Evolutionary conservation across 2,797 vertebrate genomes (phyloP), one percentile per base, ranked within the genome.

Genomic region (Gallirallus australis): DNA sequence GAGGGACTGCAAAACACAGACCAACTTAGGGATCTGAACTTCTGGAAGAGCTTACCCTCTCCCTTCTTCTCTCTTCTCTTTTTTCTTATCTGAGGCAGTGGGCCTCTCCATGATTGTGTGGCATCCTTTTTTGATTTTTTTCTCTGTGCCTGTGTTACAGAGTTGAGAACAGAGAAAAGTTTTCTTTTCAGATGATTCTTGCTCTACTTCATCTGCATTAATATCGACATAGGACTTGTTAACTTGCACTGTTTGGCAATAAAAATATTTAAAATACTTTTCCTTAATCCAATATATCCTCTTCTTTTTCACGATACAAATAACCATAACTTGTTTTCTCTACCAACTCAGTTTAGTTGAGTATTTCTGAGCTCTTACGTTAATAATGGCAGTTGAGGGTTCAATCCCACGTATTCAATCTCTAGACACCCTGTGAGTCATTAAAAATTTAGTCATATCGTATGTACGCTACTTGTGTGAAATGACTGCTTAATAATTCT

Each of bases 1-100:
- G 82, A 97, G 97, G 97, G 97, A 98, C 98, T 98, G 98, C 97
- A 98, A 96, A 97, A 97, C 96, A 76, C 93, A 97, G 97, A 97
- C 95, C 76, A 80, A 12, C 87, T 93, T 66, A 70, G 77, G 52
- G 82, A 71, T 70, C 83, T 89, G 76, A 83, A 90, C 87, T 82
- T 56, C 37, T 40, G 76, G 61, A 89, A 65, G 63, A 83, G 27
- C 39, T 65, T 89, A 84, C 77, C 54, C 39, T 88, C 56, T 92
- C 54, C 21, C 23, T 69, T 84, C 61, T 63, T 78, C 24, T 91
- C 20, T 52, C 61, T 66, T 77, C 35, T 56, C 39, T 47, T 42
- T 63, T 73, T 42, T 86, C 52, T 42, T 39, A 78, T 56, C 39
- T 50, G 39, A 63, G 83, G 20, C 21, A 45, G 3, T 73, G 50